phyloP scores from a whole-genome alignment of 1,140 invertebrate species.

The Ceratina australensis region DNA sequence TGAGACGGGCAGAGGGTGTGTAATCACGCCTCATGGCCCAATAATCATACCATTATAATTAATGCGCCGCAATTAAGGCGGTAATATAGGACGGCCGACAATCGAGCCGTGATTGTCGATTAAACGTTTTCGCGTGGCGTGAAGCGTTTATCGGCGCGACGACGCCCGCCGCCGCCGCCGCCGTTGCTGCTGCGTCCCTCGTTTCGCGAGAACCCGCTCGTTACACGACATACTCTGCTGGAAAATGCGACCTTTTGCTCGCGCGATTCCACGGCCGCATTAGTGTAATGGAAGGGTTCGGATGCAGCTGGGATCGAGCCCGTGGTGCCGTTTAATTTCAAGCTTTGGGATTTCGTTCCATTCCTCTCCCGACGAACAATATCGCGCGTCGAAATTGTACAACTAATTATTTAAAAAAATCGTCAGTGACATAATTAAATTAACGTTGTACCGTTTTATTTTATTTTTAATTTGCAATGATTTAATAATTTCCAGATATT shows the following conservation, averaged over 20 bases:
- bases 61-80: conserved; percentile 70
- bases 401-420: too few relatives aligned
- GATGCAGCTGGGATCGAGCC: background rate
- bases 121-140: conserved; percentile 61
- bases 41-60: conserved; percentile 75
- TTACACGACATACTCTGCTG: conserved; percentile 15
- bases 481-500: too few relatives aligned
- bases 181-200: background rate
- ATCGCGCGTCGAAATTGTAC: too few relatives aligned
- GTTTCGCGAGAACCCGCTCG: conserved; percentile 9
- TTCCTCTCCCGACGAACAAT: too few relatives aligned
- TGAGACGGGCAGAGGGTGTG: conserved; percentile 42
- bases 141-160: conserved; percentile 45
- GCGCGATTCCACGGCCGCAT: background rate
- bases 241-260: conserved; percentile 19
- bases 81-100: conserved; percentile 60
- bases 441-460: too few relatives aligned
- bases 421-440: too few relatives aligned
- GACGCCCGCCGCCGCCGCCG: background rate
- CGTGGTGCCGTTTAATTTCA: background rate
- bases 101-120: conserved; percentile 68
- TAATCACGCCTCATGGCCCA: conserved; percentile 63
- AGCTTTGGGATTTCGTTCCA: too few relatives aligned
- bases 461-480: too few relatives aligned
- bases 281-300: conserved; percentile 21